Evolutionary conservation across 2,888 invertebrate genomes (phyloP).

Genomic region (Ectemnius cavifrons): DNA sequence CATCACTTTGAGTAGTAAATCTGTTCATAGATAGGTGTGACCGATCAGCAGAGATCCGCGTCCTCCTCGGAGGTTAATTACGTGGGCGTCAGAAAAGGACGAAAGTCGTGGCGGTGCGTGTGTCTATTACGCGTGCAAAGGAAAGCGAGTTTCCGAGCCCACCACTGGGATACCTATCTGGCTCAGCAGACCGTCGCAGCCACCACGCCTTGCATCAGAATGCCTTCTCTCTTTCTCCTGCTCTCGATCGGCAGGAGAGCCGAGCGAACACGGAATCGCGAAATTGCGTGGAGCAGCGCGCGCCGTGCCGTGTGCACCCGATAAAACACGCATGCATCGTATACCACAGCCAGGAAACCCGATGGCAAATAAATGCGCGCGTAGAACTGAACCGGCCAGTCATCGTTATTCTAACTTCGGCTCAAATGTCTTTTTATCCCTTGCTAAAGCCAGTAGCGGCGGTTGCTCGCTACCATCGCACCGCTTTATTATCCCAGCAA

Average conservation of each 20-base stretch:
- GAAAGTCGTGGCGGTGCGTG: slow-evolving; percentile 40
- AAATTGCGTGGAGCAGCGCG: slow-evolving; percentile 44
- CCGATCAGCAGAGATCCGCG: background rate
- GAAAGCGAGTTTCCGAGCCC: slow-evolving; percentile 52
- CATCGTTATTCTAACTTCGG: no score
- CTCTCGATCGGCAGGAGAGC: slow-evolving; percentile 17
- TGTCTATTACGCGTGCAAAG: slow-evolving; percentile 49
- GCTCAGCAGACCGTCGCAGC: slow-evolving; percentile 48
- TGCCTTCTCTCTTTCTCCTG: slow-evolving; percentile 26
- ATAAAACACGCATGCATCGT: slow-evolving; percentile 30
- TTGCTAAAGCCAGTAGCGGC: background rate
- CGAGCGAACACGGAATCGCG: slow-evolving; percentile 60
- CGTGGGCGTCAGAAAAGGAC: slow-evolving; percentile 29
- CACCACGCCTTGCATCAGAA: slow-evolving; percentile 68
- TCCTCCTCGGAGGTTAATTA: slow-evolving; percentile 24
- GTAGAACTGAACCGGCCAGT: background rate
- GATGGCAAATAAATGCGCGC: background rate
- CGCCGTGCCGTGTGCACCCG: slow-evolving; percentile 24
- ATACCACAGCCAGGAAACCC: background rate
- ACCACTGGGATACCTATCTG: slow-evolving; percentile 43
- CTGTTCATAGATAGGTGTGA: background rate
- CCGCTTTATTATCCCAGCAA: background rate
- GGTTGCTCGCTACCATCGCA: background rate
- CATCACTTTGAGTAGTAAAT: no score
- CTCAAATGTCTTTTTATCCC: slow-evolving; percentile 3